Base-by-base conservation (phyloP, 2,797 vertebrate species). In the Sternarchorhynchus goeldii region DNA sequence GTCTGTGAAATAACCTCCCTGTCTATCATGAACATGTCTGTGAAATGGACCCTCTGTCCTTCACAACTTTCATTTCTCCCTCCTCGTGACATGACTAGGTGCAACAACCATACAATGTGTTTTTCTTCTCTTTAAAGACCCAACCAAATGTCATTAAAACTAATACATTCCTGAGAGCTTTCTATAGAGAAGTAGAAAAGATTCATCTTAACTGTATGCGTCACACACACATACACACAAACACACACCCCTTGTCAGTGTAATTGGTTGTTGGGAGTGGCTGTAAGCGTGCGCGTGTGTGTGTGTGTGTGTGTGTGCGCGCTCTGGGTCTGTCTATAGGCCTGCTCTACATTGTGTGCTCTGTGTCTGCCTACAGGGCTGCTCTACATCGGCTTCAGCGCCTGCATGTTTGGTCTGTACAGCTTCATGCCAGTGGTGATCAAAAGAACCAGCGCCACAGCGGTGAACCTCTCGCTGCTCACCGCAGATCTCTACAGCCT, bases 361-460 rank as follows among this genome's bases (percentile, higher is more conserved):
- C 12, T 75, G 36, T 87, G 80, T 87, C 18, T 82, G 57, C 83
- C 31, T 39, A 0, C 87, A 98, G 96, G 96, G 32, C 90, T 98
- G 68, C 93, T 98, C 74, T 98, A 98, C 0, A 89, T 96, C 0
- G 95, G 94, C 70, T 98, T 97, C 81, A 97, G 95, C 10, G 94
- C 94, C 89, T 98, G 96, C 88, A 98, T 98, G 96, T 98, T 98
- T 80, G 91, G 94, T 80, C 94, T 98, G 65, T 98, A 98, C 89
- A 97, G 96, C 90, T 96, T 98, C 81, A 96, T 97, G 96, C 96
- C 96, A 0, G 91, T 98, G 59, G 96, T 98, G 84, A 94, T 98
- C 73, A 96, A 94, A 89, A 95, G 95, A 89, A 98, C 95, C 25
- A 97, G 96, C 0, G 96, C 96, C 83, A 93, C 96, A 39, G 94